A percentile compares a stretch with the other conserved stretches of the same genome.
These are phyloP conservation scores for Paralichthys olivaceus DNA, from an alignment of 2,113 vertebrate species.

Conservation along the genomic window DNA sequence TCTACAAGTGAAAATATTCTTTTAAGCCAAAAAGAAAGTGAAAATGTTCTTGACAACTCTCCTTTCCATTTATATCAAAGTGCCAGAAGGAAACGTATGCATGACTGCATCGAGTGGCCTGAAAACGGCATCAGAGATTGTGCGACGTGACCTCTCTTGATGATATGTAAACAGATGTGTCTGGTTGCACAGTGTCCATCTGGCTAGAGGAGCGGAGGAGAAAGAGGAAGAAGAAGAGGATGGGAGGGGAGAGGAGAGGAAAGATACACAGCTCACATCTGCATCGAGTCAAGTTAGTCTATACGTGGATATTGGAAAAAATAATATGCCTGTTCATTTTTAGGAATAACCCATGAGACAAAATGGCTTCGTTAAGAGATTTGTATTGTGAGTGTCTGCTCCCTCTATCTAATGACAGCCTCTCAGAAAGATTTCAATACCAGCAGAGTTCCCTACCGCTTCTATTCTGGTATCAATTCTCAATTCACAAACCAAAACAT, in stretches of 20 bases:
- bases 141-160: conserved; percentile 57
- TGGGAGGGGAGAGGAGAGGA: background rate
- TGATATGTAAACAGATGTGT: conserved; percentile 69
- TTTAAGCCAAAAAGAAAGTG: background rate
- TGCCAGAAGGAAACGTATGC: conserved; percentile 38
- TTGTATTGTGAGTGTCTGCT: conserved; percentile 18
- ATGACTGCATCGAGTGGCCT: conserved; percentile 59
- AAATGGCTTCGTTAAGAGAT: conserved; percentile 20
- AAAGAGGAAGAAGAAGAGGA: background rate
- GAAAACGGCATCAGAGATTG: conserved; percentile 56
- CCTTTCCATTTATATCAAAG: conserved; percentile 25
- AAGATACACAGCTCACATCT: background rate
- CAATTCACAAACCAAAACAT: conserved; percentile 64
- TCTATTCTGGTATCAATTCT: conserved; percentile 69
- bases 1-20: background rate
- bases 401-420: conserved; percentile 57
- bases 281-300: conserved; percentile 7
- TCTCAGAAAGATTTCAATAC: conserved; percentile 59
- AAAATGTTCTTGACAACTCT: conserved; percentile 16
- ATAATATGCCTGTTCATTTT: background rate
- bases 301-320: background rate
- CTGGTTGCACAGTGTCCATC: conserved; percentile 53
- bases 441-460: conserved; percentile 44
- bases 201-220: conserved; percentile 9
- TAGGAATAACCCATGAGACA: background rate